Conservation (phyloP, 2,113 vertebrate species). For the Hystrix cristata region DNA sequence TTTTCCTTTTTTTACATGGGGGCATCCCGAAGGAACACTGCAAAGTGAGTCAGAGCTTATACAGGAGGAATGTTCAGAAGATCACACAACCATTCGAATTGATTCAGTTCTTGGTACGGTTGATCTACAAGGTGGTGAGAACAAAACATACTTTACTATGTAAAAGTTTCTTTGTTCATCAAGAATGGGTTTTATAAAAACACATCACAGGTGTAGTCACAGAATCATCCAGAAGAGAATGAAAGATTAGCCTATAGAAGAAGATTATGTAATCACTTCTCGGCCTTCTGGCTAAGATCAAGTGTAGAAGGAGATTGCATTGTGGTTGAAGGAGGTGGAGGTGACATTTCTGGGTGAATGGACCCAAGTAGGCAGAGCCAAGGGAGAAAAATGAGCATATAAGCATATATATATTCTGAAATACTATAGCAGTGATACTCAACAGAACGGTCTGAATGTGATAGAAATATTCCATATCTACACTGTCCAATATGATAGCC, state of each 20-base stretch:
- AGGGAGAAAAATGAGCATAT: background rate
- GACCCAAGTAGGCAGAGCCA: background rate
- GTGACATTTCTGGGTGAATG: background rate
- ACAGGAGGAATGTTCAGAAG: no score
- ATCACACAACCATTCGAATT: no score
- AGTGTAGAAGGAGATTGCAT: background rate
- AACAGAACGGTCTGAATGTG: conserved; percentile 1
- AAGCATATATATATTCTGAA: background rate
- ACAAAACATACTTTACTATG: no score
- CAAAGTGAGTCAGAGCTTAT: no score
- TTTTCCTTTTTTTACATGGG: background rate
- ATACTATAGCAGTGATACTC: background rate
- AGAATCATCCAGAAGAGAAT: background rate
- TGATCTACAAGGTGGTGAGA: no score
- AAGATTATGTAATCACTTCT: background rate
- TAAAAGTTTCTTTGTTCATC: conserved; percentile 16
- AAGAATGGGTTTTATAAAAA: background rate
- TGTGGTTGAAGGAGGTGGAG: background rate
- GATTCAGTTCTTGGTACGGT: no score
- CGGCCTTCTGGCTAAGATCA: background rate
- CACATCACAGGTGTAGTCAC: background rate
- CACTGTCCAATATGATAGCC: background rate
- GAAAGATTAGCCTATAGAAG: background rate
- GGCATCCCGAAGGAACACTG: no score
- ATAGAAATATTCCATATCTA: background rate